These are phyloP conservation scores for Fundulus diaphanus DNA, from an alignment of 2,797 vertebrate species.

Conservation along the genomic window DNA sequence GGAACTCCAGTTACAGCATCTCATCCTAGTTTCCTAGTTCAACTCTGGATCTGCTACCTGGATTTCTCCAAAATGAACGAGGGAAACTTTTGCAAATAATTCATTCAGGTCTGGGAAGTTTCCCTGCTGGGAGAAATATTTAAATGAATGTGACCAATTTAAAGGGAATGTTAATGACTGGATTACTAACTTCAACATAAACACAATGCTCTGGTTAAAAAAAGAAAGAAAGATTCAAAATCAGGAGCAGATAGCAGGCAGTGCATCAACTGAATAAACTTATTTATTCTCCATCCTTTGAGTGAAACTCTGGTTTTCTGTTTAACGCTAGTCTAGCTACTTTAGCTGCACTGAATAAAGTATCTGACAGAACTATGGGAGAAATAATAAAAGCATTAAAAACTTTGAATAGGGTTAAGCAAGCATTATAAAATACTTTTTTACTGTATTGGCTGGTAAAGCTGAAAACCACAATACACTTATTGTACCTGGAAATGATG, in stretches of 20 bases:
- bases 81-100: background rate
- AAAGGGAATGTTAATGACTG: background rate
- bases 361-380: constrained; percentile 70
- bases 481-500: constrained; percentile 20
- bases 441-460: constrained; percentile 14
- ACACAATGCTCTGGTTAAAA: background rate
- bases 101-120: background rate
- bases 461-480: constrained; percentile 35
- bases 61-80: background rate
- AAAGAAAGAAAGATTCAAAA: background rate
- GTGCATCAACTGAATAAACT: background rate
- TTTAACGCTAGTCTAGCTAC: constrained; percentile 71
- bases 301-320: constrained; percentile 54
- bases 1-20: background rate
- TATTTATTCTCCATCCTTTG: constrained; percentile 19
- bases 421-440: constrained; percentile 43
- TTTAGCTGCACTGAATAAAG: constrained; percentile 65
- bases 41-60: constrained; percentile 1
- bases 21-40: background rate
- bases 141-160: background rate
- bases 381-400: constrained; percentile 68
- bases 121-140: background rate
- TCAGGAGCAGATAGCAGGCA: background rate
- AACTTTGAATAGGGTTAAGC: constrained; percentile 57
- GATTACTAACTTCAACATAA: background rate